Base-by-base conservation (phyloP, 2,797 vertebrate species). In the Loris lydekkerianus region DNA sequence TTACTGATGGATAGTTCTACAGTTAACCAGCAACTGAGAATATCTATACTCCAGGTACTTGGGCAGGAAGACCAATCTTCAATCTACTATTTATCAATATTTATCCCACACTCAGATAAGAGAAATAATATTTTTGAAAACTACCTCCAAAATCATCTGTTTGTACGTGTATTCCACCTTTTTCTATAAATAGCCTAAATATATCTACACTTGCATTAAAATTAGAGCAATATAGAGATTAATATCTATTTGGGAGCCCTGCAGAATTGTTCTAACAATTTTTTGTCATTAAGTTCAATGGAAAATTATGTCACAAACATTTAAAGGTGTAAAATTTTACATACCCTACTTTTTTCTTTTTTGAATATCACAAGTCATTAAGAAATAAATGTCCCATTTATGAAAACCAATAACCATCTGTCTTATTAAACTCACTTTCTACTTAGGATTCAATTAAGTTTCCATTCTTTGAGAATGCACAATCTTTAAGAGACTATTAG, bases 291-390 rank as follows among this genome's bases (percentile, higher is more conserved):
- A 96, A 83, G 27, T 80, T 34, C 69, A 91, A 73, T 31, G 10
- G 31, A 25, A 81, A 91, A 89, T 70, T 86, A 96, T 83, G 60
- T 86, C 69, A 89, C 15, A 94, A 80, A 76, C 5, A 80, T 56
- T 89, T 87, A 90, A 92, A 40, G 23, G 72, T 61, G 13, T 63
- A 83, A 95, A 95, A 65, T 75, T 81, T 60, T 87, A 89, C 94
- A 80, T 53, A 29, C 2, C 21, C 43, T 31, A 18, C 9, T 18
- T 67, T n/a, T 67, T 67, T 67, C n/a, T 67, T 58, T 58, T 58
- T 58, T 18, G 15, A n/a, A 67, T 67, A 67, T 34, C 17, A 3
- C 31, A n/a, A 67, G 65, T 67, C 65, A n/a, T 67, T 17, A 67
- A n/a, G n/a, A 15, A 67, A 18, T 67, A n/a, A 67, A n/a, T n/a